A percentile compares a stretch with the other conserved stretches of the same genome.
Conservation (phyloP, 2,113 vertebrate genomes). For the Cryptotis parvus region DNA sequence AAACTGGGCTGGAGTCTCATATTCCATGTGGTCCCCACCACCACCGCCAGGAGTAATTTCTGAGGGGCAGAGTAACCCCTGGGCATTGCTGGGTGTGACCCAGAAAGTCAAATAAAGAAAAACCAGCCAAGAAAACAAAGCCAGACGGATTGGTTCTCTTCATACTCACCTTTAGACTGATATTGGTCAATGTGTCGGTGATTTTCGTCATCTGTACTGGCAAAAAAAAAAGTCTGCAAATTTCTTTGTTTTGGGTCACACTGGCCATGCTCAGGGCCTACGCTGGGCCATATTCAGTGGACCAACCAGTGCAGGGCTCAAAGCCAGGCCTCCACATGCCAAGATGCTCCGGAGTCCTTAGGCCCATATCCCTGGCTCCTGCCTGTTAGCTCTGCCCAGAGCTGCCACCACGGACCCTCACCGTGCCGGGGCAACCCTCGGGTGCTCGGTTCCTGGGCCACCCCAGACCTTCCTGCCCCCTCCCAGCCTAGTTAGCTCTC, state of each 20-base stretch:
- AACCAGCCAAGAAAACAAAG: neutral
- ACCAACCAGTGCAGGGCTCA: too few relatives aligned
- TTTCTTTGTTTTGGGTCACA: neutral
- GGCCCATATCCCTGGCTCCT: too few relatives aligned
- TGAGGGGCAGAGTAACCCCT: too few relatives aligned
- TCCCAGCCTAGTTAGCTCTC: neutral
- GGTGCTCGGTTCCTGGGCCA: neutral
- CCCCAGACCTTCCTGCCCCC: neutral
- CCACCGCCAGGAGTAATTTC: too few relatives aligned
- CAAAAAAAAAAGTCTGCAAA: neutral
- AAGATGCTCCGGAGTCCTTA: too few relatives aligned
- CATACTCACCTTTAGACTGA: neutral
- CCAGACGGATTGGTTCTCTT: neutral
- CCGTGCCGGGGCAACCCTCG: rapidly evolving
- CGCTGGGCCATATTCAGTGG: too few relatives aligned
- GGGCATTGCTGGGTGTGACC: too few relatives aligned
- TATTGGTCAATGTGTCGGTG: rapidly evolving
- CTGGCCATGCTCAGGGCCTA: too few relatives aligned
- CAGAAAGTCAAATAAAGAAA: too few relatives aligned
- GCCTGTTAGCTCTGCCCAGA: neutral
- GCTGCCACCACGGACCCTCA: neutral
- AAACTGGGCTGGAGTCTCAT: too few relatives aligned
- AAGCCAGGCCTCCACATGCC: too few relatives aligned
- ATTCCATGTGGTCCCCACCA: too few relatives aligned
- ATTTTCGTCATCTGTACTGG: rapidly evolving